phyloP scores from a whole-genome alignment of 2,888 invertebrate genomes.

The Siphonodentalium dalli region DNA sequence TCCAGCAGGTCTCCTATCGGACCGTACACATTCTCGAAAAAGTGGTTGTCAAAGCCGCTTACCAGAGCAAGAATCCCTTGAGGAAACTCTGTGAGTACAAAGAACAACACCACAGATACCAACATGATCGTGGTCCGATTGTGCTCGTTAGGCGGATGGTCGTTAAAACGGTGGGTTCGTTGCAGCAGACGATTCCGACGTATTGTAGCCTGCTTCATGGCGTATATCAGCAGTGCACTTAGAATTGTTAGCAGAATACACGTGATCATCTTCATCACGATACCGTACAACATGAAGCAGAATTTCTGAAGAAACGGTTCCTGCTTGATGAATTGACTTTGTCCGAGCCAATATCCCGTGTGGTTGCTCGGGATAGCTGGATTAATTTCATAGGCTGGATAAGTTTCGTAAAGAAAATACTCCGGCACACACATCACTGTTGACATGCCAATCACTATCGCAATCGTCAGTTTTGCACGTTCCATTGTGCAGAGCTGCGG shows the following conservation, averaged over 20 bases:
- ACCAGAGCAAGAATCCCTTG: slow-evolving; percentile 79
- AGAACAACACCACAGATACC: slow-evolving; percentile 82
- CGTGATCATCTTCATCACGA: slow-evolving; percentile 89
- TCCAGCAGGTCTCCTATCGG: slow-evolving; percentile 81
- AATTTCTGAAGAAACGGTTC: slow-evolving; percentile 64
- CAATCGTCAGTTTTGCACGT: slow-evolving; percentile 56
- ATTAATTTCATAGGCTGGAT: slow-evolving; percentile 16
- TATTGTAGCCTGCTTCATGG: slow-evolving; percentile 58
- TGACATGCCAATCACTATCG: slow-evolving; percentile 48
- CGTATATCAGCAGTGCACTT: slow-evolving; percentile 61
- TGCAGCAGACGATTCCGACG: slow-evolving; percentile 52
- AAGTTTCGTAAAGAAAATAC: slow-evolving; percentile 54
- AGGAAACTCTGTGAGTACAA: slow-evolving; percentile 88
- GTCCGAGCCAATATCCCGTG: slow-evolving; percentile 49
- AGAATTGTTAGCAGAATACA: slow-evolving; percentile 82
- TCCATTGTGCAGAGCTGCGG: slow-evolving; percentile 56
- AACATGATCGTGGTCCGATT: slow-evolving; percentile 86
- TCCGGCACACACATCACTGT: slow-evolving; percentile 59
- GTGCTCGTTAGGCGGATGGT: slow-evolving; percentile 66
- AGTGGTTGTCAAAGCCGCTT: slow-evolving; percentile 68
- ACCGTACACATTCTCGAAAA: slow-evolving; percentile 71
- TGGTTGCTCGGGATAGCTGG: neutral
- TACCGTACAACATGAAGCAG: slow-evolving; percentile 91
- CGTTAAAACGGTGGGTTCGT: slow-evolving; percentile 50
- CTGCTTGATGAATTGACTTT: slow-evolving; percentile 37